Evolutionary conservation across 2,113 vertebrate genomes (phyloP), one percentile per base, ranked within the genome.

Genomic region (Cyphomyrus plagiostoma): DNA sequence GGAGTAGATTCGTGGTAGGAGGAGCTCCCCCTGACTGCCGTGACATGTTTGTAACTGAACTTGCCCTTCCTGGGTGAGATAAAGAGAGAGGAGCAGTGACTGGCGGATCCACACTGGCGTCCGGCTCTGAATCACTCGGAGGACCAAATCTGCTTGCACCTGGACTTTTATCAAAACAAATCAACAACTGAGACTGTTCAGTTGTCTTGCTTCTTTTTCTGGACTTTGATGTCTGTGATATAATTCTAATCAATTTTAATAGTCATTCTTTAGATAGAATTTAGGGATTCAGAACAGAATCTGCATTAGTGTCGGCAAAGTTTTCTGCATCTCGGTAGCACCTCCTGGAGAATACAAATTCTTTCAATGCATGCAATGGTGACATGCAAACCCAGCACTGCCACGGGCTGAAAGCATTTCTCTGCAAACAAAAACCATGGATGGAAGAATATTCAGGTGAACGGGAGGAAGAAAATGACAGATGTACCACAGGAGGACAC

Each of bases 301-400:
- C 35, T 19, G 15, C 74, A 7, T 35, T 19, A 42, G 15, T 77
- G 70, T 17, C 2, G 21, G 8, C 19, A n/a, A 35, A 21, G 19
- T 52, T 21, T 10, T 52, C 19, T 86, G 17, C 56, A 84, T 88
- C 83, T 89, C 74, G 82, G 1, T 7, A 52, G 87, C 86, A 91
- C 88, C 89, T 93, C 89, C 23, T 85, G 90, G 87, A 91, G 46
- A 89, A 86, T 92, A 49, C 13, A 89, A 74, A 74, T 39, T 49
- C 89, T 30, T 90, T 88, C 89, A 15, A 30, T 89, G 23, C 93
- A 94, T 93, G 94, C 93, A 92, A 87, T 52, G 70, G 74, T 85
- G 42, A 90, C 92, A 93, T 92, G 92, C 87, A 92, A n/a, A 23
- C 35, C 87, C 88, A 23, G 1, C n/a, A 17, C 87, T 89, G 70